A percentile compares a stretch with the other conserved stretches of the same genome.
These are phyloP conservation scores for Corvus cornix DNA, from an alignment of 2,113 vertebrate species.

Conservation along the genomic window DNA sequence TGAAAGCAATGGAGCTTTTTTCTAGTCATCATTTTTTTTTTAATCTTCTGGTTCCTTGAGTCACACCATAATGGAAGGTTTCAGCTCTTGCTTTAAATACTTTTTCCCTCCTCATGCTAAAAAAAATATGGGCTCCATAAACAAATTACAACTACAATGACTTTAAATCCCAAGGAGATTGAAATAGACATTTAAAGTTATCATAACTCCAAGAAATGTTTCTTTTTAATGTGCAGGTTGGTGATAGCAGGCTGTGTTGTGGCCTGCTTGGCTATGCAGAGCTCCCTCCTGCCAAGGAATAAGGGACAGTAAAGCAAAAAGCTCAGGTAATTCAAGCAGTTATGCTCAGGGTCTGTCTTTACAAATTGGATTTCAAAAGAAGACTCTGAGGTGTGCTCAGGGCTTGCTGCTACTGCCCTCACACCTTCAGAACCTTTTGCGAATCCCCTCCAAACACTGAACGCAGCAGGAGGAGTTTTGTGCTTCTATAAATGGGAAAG, in stretches of 20 bases:
- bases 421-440: not conserved
- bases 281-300: not conserved
- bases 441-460: not conserved
- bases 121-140: not conserved
- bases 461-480: not conserved
- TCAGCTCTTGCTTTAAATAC: not conserved
- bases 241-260: not conserved
- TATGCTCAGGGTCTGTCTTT: not conserved
- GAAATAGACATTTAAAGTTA: not conserved
- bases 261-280: not conserved
- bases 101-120: not conserved
- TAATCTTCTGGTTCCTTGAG: not conserved
- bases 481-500: not conserved
- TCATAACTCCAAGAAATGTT: fast-evolving
- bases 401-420: not conserved
- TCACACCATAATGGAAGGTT: not conserved
- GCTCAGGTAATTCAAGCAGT: not conserved
- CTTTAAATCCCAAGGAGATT: not conserved
- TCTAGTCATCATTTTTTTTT: not conserved
- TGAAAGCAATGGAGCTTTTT: not conserved
- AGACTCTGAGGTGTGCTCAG: not conserved
- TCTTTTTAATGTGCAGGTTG: not conserved
- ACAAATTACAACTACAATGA: not conserved
- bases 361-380: not conserved
- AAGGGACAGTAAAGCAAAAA: not conserved